Base-by-base conservation (phyloP, 2,113 vertebrate species). In the Urocynchramus pylzowi region DNA sequence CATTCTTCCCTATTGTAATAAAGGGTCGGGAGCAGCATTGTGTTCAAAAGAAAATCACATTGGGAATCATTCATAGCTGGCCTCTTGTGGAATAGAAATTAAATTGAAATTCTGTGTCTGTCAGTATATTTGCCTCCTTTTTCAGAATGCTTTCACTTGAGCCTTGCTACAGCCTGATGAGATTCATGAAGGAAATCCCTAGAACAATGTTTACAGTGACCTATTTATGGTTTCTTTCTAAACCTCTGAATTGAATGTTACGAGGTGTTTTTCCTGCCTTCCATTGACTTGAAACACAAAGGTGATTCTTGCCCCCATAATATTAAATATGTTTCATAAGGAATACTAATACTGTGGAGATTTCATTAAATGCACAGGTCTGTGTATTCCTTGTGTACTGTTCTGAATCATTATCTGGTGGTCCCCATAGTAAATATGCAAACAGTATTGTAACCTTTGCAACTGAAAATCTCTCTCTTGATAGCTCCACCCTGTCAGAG, bases 401-500 rank as follows among this genome's bases (percentile, higher is more conserved):
- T 93, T 96, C 77, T 94, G 82, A 82, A 97, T 84, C 47, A 87
- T 91, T 90, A 76, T 95, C 49, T 80, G 37, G 60, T 95, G 47
- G 69, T 69, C 88, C 94, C 82, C 50, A 74, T 45, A 92, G 77
- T 84, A 95, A 92, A 94, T 94, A 95, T 77, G 77, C 86, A 98
- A 97, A 95, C 47, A 88, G 18, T 78, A 71, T 60, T 79, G 67
- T 83, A 97, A 96, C 84, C 89, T 97, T 95, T 97, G 84, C 49
- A 80, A 86, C 57, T 92, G 87, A 87, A 97, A 97, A 96, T 94
- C n/a, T 95, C 87, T 88, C 77, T 95, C 75, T 74, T 90, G 95
- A 93, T 97, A 96, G 78, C 93, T 93, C 81, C 70, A 84, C 89
- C 89, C 84, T 97, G 95, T 97, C 98, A 97, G 89, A 97, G 70